These are phyloP conservation scores for Apodemus sylvaticus DNA, from an alignment of 2,113 vertebrate species.

Conservation along the genomic window DNA sequence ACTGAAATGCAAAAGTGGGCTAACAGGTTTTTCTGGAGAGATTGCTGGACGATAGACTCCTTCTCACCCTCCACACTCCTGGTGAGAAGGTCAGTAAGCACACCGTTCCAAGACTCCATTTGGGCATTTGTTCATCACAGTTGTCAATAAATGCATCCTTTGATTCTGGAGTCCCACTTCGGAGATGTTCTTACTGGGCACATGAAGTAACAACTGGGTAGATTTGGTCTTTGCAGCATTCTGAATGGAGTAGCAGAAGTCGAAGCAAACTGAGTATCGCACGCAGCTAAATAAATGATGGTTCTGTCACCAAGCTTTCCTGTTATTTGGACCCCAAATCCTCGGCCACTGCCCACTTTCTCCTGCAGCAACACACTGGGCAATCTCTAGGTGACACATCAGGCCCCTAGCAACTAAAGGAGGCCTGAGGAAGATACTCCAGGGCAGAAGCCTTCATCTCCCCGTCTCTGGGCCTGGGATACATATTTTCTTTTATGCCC, in stretches of 20 bases:
- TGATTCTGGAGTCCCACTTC: slow-evolving; percentile 27
- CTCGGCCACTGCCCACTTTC: neutral
- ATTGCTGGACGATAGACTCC: neutral
- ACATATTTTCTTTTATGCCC: neutral
- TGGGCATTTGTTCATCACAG: neutral
- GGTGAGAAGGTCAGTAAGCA: neutral
- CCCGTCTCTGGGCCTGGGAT: neutral
- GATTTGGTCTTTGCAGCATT: neutral
- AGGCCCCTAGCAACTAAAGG: neutral
- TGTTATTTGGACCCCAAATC: neutral
- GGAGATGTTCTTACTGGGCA: neutral
- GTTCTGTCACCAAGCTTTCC: neutral
- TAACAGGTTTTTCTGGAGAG: neutral
- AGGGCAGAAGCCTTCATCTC: neutral
- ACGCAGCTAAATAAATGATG: neutral
- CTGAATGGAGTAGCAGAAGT: neutral
- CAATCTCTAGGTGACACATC: too few relatives aligned
- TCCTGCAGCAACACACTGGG: neutral
- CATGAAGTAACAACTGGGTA: neutral
- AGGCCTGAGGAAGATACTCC: neutral
- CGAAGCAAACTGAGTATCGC: neutral
- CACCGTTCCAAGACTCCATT: neutral
- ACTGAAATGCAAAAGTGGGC: slow-evolving; percentile 6
- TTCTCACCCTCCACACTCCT: neutral
- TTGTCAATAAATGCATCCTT: neutral